A percentile compares a stretch with the other conserved stretches of the same genome.
Evolutionary conservation across 2,797 vertebrate species (phyloP).

Genomic region (Pyrocephalus nanus): DNA sequence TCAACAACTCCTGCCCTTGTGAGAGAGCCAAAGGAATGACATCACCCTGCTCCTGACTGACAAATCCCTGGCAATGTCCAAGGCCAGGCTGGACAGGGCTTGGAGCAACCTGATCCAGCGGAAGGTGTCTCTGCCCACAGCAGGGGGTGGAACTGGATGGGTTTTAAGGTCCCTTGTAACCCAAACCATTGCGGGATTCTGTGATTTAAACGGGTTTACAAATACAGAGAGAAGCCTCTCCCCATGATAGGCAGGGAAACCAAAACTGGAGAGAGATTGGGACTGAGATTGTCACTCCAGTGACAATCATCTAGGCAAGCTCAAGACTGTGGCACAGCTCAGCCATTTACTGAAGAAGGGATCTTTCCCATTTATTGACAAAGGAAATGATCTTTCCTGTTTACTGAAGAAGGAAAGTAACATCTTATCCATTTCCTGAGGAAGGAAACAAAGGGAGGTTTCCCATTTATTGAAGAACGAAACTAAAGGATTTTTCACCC

Average conservation of each 20-base stretch:
- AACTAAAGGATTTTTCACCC: not conserved
- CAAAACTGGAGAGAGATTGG: fast-evolving
- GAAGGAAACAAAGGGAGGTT: not conserved
- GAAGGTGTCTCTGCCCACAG: not conserved
- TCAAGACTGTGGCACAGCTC: not conserved
- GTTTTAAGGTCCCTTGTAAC: no score
- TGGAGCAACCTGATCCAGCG: not conserved
- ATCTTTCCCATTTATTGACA: not conserved
- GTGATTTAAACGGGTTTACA: not conserved
- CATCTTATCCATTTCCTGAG: not conserved
- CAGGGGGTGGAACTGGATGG: no score
- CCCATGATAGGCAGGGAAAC: not conserved
- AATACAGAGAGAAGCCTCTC: not conserved
- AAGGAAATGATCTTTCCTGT: no score
- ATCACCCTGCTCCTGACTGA: fast-evolving
- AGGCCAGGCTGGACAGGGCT: not conserved
- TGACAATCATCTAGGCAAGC: not conserved
- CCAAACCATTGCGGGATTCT: not conserved
- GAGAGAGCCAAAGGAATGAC: fast-evolving
- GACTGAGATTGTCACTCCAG: not conserved
- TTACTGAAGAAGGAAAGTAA: not conserved
- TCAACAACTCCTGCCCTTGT: fast-evolving
- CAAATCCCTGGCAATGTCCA: not conserved
- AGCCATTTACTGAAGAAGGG: constrained; percentile 83
- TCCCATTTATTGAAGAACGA: not conserved